Base-by-base conservation (phyloP, 2,113 vertebrate genomes). In the Oryzias woworae region DNA sequence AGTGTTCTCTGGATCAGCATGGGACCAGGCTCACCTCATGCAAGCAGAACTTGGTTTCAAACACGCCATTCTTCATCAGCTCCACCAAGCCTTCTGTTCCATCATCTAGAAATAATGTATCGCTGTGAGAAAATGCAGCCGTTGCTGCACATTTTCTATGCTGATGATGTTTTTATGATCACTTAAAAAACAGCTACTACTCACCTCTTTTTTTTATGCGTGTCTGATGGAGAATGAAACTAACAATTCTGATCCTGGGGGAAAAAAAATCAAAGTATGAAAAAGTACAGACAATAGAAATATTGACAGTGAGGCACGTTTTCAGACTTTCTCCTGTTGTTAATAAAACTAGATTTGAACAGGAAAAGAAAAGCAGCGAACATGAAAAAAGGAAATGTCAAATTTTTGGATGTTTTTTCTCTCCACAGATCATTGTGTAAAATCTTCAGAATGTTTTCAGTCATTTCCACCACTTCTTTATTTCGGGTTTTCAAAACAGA, bases 11-110 rank as follows among this genome's bases (percentile, higher is more conserved):
- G 44, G 5, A 8, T 6, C 17, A 18, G 22, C n/a, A 20, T 2
- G 51, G 13, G 24, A 7, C 10, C 59, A 52, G 18, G 0, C 88
- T 92, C 81, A 98, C 95, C 91, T 94, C 80, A 28, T 98, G 97
- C 58, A 97, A 90, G 28, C 94, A 94, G 71, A 98, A 98, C 0
- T 58, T 79, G 1, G 91, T 56, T 86, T 96, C 91, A 64, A 98
- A 98, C 48, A 96, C 93, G 18, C 86, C 78, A 14, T 90, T 71
- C 49, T 57, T 72, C 26, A 90, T 22, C 71, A 98, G 85, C 2
- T 95, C 87, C 0, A 7, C 2, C 12, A 96, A 85, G 3, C 86
- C 86, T 76, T 94, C 95, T 96, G 71, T 14, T 5, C 28, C 16
- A 4, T 7, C 7, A 1, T 1, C 1, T n/a, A 47, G 5, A 18